Evolutionary conservation across 2,797 vertebrate species (phyloP), one percentile per base, ranked within the genome.

Genomic region (Parambassis ranga): DNA sequence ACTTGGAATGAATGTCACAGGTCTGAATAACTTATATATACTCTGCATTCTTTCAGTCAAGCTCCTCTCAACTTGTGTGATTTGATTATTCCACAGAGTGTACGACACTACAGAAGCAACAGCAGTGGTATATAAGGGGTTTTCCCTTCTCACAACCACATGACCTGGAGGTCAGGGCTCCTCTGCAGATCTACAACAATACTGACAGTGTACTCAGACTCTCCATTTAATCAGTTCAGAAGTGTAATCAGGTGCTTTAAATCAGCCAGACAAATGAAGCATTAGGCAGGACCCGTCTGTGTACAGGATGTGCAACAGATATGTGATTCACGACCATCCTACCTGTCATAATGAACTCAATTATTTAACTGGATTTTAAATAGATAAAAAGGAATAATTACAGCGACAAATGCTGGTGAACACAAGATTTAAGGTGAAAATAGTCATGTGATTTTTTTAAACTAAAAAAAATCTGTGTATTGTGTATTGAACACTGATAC

Each of bases 231-330:
- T 78, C 52, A 62, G 50, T 64, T 56, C 38, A 71, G 28, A 80
- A 70, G 50, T 56, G 53, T 74, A 71, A 82, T 88, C 80, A 81
- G 67, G 70, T 84, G 77, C 48, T 80, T 85, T 81, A 61, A 77
- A 84, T 85, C 71, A 77, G 58, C 19, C 19, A 7, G 33, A 69
- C 55, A 74, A 75, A 68, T 38, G 19, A 65, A 66, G 64, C 46
- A 66, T 79, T 65, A 50, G 66, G 20, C 30, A 4, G 6, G 2
- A 38, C 27, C 47, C 38, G 57, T 43, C 36, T 43, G 43, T 30
- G 50, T 22, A 30, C 49, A 67, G 44, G 46, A 79, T 58, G 57
- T 69, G 19, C 42, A 70, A 16, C 32, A 59, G 44, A 75, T 73
- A 27, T 46, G 38, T 26, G 35, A 42, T 41, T 37, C 46, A 33